Evolutionary conservation across 2,113 vertebrate genomes (phyloP).

Genomic region (Spea multiplicata): DNA sequence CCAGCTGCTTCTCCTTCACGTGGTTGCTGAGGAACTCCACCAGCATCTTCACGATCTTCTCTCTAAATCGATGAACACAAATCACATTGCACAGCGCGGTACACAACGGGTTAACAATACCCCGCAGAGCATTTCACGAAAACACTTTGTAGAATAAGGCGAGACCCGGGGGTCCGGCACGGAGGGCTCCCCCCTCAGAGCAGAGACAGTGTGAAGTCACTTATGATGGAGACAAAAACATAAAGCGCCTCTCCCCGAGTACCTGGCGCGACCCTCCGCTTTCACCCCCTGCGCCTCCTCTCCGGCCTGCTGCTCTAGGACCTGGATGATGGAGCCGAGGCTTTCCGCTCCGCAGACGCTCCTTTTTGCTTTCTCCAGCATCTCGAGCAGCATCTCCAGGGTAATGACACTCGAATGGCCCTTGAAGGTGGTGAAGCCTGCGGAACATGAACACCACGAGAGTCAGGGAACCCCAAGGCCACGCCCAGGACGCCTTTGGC

Average conservation of each 20-base stretch:
- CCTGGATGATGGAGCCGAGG: constrained; percentile 70
- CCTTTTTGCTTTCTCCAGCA: constrained; percentile 74
- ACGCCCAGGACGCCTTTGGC: too few relatives aligned
- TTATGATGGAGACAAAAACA: too few relatives aligned
- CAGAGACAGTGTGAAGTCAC: too few relatives aligned
- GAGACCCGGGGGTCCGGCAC: too few relatives aligned
- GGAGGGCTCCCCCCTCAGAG: too few relatives aligned
- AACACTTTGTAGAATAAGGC: too few relatives aligned
- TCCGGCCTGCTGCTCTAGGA: constrained; percentile 72
- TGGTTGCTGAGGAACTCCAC: constrained; percentile 78
- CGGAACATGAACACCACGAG: not conserved
- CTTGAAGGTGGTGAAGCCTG: constrained; percentile 66
- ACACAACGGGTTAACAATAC: too few relatives aligned
- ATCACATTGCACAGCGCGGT: not conserved
- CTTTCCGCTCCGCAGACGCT: constrained; percentile 63
- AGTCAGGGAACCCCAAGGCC: too few relatives aligned
- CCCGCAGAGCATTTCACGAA: too few relatives aligned
- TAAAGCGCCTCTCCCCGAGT: not conserved
- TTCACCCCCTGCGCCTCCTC: constrained; percentile 39
- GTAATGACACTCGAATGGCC: constrained; percentile 65
- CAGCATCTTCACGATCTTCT: constrained; percentile 82
- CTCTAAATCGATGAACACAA: constrained; percentile 64
- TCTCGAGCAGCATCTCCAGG: constrained; percentile 68
- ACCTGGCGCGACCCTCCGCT: constrained; percentile 57
- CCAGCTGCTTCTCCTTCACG: constrained; percentile 69